A percentile compares a stretch with the other conserved stretches of the same genome.
These are phyloP conservation scores for Caenorhabditis japonica DNA, from an alignment of 2,888 invertebrate genomes.

Conservation along the genomic window DNA sequence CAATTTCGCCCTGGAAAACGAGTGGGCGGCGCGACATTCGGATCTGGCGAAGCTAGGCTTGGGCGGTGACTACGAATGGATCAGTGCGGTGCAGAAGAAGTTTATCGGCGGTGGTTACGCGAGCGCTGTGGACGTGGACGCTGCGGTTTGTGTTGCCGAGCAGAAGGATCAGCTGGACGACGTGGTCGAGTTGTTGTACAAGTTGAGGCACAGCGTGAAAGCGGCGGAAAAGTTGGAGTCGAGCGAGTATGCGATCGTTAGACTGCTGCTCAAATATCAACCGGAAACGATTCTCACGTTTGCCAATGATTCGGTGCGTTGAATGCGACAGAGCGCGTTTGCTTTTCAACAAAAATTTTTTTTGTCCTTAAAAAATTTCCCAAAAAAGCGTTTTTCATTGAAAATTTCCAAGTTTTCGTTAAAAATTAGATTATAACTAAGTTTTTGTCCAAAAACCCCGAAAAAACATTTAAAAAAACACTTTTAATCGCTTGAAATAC, in stretches of 20 bases:
- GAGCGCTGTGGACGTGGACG: conserved; percentile 75
- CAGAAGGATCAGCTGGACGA: conserved; percentile 74
- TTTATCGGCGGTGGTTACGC: conserved; percentile 72
- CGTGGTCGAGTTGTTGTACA: conserved; percentile 71
- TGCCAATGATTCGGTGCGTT: conserved; percentile 83
- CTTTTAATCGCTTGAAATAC: no score
- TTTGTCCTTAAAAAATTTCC: no score
- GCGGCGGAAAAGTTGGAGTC: conserved; percentile 85
- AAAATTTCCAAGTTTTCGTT: no score
- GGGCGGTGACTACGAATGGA: conserved; percentile 75
- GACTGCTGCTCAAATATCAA: conserved; percentile 79
- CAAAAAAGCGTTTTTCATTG: no score
- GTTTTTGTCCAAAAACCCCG: no score
- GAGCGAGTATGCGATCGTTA: conserved; percentile 87
- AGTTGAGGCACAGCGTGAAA: conserved; percentile 82
- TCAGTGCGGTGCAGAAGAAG: conserved; percentile 75
- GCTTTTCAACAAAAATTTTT: no score
- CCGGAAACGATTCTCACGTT: conserved; percentile 83
- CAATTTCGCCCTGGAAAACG: conserved; percentile 55
- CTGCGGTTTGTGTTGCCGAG: conserved; percentile 71
- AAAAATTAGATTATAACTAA: no score
- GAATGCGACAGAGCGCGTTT: no score
- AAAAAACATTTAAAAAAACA: no score
- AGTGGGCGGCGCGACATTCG: conserved; percentile 62
- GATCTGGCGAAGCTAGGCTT: conserved; percentile 63